These are phyloP conservation scores for Notarius quadriscutis DNA, from an alignment of 2,113 vertebrate genomes.

Conservation along the genomic window DNA sequence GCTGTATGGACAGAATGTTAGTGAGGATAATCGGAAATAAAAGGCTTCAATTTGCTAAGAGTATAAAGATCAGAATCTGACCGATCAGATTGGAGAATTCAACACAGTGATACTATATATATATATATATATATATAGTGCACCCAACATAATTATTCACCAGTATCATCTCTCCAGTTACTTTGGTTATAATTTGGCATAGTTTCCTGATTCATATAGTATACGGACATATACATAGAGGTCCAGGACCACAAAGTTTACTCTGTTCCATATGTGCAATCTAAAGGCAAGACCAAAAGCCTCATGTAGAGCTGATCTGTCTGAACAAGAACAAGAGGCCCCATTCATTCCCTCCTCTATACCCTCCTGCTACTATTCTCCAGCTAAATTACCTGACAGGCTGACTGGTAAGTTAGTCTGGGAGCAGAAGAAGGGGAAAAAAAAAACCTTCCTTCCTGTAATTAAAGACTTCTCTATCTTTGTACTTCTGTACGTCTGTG, in stretches of 20 bases:
- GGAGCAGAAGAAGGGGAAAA: constrained; percentile 29
- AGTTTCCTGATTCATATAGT: neutral
- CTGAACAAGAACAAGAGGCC: constrained; percentile 51
- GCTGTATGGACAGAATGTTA: too few relatives aligned
- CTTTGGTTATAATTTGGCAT: neutral
- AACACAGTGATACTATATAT: neutral
- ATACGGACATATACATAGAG: neutral
- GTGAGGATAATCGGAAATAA: too few relatives aligned
- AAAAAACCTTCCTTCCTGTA: constrained; percentile 38
- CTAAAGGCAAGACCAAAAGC: constrained; percentile 36
- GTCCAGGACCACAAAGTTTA: neutral
- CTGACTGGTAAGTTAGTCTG: constrained; percentile 52
- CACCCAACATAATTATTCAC: neutral
- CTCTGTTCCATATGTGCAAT: constrained; percentile 12
- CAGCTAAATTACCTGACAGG: constrained; percentile 46
- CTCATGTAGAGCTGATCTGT: constrained; percentile 56
- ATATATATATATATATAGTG: neutral
- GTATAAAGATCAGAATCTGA: too few relatives aligned
- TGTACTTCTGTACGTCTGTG: constrained; percentile 38
- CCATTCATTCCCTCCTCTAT: constrained; percentile 50
- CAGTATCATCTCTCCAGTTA: neutral
- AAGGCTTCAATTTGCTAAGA: too few relatives aligned
- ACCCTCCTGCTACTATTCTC: constrained; percentile 54
- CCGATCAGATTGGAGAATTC: neutral
- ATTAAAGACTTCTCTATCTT: constrained; percentile 51